A percentile compares a stretch with the other conserved stretches of the same genome.
Conservation (phyloP, 2,888 invertebrate genomes). For the Aleiodes alternator region DNA sequence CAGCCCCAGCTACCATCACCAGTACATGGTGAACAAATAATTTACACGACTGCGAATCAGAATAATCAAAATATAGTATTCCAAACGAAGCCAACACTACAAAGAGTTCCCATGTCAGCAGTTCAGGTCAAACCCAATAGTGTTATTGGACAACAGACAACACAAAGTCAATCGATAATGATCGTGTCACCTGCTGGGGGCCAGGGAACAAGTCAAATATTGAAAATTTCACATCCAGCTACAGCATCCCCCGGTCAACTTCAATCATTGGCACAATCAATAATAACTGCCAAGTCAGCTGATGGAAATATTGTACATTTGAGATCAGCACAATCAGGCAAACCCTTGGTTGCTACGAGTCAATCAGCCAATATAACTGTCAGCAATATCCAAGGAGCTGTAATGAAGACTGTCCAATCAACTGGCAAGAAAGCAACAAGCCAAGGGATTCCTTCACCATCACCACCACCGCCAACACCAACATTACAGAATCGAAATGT, state of each 20-base stretch:
- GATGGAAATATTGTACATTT: slow-evolving; percentile 74
- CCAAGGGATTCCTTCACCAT: slow-evolving; percentile 70
- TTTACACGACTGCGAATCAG: slow-evolving; percentile 68
- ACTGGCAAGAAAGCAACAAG: slow-evolving; percentile 67
- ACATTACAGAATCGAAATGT: slow-evolving; percentile 69
- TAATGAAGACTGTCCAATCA: slow-evolving; percentile 59
- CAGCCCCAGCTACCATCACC: too few species aligned
- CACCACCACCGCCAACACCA: too few species aligned
- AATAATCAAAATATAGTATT: slow-evolving; percentile 69
- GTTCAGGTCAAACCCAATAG: slow-evolving; percentile 66
- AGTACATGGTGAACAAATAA: slow-evolving; percentile 63
- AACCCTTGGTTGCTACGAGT: slow-evolving; percentile 67
- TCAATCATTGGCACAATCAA: slow-evolving; percentile 72
- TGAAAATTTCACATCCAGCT: slow-evolving; percentile 74
- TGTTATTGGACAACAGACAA: slow-evolving; percentile 60
- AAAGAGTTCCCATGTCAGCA: slow-evolving; percentile 69
- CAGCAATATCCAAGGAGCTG: slow-evolving; percentile 65
- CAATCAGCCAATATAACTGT: slow-evolving; percentile 68
- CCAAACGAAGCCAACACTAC: slow-evolving; percentile 72
- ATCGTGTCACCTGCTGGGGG: slow-evolving; percentile 73
- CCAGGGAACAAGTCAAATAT: slow-evolving; percentile 72
- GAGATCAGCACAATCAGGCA: slow-evolving; percentile 66
- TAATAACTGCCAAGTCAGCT: slow-evolving; percentile 73
- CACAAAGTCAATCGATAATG: slow-evolving; percentile 73
- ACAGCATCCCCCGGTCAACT: slow-evolving; percentile 71